Evolutionary conservation across 30 jellyfish, hydroid and myxozoan species (phyloP).

Genomic region (Hydra vulgaris): DNA sequence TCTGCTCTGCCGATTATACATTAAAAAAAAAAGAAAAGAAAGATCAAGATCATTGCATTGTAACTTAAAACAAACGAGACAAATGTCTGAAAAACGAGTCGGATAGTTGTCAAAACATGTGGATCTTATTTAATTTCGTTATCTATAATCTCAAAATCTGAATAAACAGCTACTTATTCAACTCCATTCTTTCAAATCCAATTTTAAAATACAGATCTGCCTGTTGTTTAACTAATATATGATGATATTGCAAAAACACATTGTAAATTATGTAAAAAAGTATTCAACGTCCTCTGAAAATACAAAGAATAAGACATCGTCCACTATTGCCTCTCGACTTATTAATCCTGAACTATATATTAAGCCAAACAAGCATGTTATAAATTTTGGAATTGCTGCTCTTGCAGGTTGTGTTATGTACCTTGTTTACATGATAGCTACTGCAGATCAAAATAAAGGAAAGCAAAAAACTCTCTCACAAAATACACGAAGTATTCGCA

Average conservation of each 20-base stretch:
- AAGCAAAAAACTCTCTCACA: slow-evolving; percentile 36
- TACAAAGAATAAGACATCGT: slow-evolving; percentile 10
- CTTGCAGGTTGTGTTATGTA: slow-evolving; percentile 72
- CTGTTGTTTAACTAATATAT: neutral
- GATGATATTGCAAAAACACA: neutral
- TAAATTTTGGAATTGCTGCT: slow-evolving; percentile 61
- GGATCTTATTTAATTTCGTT: too few species aligned
- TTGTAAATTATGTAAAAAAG: neutral
- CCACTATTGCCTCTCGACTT: slow-evolving; percentile 60
- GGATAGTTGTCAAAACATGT: too few species aligned
- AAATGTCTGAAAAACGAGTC: too few species aligned
- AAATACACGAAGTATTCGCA: slow-evolving; percentile 36
- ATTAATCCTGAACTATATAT: slow-evolving; percentile 80
- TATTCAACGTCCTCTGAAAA: neutral
- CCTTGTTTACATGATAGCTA: slow-evolving; percentile 50
- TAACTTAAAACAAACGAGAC: too few species aligned
- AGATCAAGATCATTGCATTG: too few species aligned
- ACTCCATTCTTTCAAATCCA: too few species aligned
- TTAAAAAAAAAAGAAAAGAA: too few species aligned
- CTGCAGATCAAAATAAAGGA: slow-evolving; percentile 35
- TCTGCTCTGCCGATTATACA: too few species aligned
- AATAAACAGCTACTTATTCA: too few species aligned
- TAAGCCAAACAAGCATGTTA: slow-evolving; percentile 63
- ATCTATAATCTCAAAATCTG: too few species aligned
- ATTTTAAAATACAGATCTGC: too few species aligned